phyloP scores from a whole-genome alignment of 1,140 invertebrate genomes.

The Solenopsis fugax region DNA sequence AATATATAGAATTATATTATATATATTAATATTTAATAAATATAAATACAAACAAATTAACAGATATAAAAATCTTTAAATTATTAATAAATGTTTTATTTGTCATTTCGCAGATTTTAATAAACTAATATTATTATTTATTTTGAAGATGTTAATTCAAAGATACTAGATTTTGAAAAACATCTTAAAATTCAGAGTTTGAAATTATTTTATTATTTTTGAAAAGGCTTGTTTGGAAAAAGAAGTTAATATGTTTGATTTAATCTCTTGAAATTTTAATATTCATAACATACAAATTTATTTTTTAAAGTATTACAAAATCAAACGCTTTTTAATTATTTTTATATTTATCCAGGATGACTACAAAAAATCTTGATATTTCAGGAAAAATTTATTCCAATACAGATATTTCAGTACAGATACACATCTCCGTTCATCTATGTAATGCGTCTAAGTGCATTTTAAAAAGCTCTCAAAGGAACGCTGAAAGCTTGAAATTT shows the following conservation, averaged over 20 bases:
- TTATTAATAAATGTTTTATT: not conserved
- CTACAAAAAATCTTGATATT: not conserved
- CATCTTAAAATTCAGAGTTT: not conserved
- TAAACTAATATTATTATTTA: not conserved
- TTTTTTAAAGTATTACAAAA: not conserved
- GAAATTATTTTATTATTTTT: not conserved
- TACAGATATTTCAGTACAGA: not conserved
- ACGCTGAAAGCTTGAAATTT: slow-evolving; percentile 8
- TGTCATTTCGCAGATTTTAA: not conserved
- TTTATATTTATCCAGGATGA: not conserved
- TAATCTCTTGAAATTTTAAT: not conserved
- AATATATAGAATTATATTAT: no score
- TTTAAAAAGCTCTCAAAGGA: slow-evolving; percentile 39
- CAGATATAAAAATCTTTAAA: not conserved
- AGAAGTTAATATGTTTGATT: not conserved
- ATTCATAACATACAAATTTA: not conserved
- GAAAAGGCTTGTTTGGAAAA: not conserved
- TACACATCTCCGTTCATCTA: slow-evolving; percentile 14
- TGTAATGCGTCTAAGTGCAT: slow-evolving; percentile 3
- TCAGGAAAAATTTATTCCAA: not conserved
- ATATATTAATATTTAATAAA: no score
- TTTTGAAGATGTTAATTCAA: not conserved
- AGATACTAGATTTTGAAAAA: not conserved
- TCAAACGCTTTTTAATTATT: not conserved
- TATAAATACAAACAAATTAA: no score